These are phyloP conservation scores for Craseonycteris thonglongyai DNA, from an alignment of 2,113 vertebrate species.

Conservation along the genomic window DNA sequence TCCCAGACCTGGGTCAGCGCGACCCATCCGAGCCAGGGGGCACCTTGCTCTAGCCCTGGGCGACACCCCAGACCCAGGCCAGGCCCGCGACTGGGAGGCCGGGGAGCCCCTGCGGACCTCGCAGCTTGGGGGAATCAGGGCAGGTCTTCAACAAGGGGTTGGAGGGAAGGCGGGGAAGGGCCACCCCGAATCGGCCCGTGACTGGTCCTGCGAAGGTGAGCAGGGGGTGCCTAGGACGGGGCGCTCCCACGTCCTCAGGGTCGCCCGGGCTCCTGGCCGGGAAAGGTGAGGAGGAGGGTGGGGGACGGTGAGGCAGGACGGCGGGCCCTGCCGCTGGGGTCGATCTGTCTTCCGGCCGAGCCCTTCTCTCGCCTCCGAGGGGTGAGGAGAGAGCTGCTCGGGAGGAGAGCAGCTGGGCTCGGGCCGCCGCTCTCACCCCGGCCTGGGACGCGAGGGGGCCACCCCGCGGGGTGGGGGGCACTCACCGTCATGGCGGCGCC, in stretches of 20 bases:
- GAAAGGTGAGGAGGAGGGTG: not conserved
- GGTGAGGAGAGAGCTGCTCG: not conserved
- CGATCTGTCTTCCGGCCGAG: not conserved
- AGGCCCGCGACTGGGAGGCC: not conserved
- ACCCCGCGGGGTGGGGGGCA: not conserved
- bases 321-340: not conserved
- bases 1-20: not conserved
- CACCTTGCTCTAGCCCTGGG: not conserved
- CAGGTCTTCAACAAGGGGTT: not conserved
- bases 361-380: not conserved
- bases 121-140: not conserved
- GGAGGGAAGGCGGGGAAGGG: not conserved
- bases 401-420: not conserved
- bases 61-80: not conserved
- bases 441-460: not conserved
- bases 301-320: not conserved
- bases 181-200: not conserved
- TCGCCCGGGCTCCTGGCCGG: not conserved
- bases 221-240: not conserved
- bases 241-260: not conserved
- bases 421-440: not conserved
- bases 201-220: not conserved
- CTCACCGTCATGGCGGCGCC: constrained; percentile 71
- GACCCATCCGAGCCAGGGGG: not conserved
- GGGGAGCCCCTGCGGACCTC: not conserved